phyloP scores from a whole-genome alignment of 2,888 invertebrate species.

The Tenthredo notha region DNA sequence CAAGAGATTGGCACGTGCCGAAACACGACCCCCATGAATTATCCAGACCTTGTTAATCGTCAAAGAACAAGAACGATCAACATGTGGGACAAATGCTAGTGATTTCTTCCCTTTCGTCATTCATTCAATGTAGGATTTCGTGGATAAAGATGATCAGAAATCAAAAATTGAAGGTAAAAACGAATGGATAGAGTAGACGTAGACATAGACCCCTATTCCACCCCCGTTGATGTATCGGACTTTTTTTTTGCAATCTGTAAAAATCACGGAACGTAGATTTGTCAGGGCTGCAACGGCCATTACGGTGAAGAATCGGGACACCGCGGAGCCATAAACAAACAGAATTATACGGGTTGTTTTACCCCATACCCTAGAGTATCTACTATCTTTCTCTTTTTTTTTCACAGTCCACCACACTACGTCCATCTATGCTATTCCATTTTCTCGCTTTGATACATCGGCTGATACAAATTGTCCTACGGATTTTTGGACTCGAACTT shows the following conservation, averaged over 20 bases:
- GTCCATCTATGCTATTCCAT: not conserved
- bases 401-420: not conserved
- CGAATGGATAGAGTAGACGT: constrained; percentile 33
- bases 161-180: not conserved
- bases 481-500: not conserved
- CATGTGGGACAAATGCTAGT: not conserved
- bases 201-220: too few relatives aligned
- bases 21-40: constrained; percentile 16
- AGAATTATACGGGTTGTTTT: constrained; percentile 71
- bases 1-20: constrained; percentile 20
- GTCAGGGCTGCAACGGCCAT: constrained; percentile 74
- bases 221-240: constrained; percentile 27
- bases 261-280: constrained; percentile 59
- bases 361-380: constrained; percentile 2
- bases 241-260: constrained; percentile 43
- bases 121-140: not conserved
- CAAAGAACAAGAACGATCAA: not conserved
- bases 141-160: not conserved
- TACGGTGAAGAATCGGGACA: constrained; percentile 75
- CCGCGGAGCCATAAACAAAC: constrained; percentile 75
- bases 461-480: not conserved
- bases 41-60: not conserved
- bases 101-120: not conserved
- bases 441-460: constrained; percentile 27
- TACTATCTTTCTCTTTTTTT: not conserved